These are phyloP conservation scores for Colinus virginianus DNA, from an alignment of 2,113 vertebrate species.

Conservation along the genomic window DNA sequence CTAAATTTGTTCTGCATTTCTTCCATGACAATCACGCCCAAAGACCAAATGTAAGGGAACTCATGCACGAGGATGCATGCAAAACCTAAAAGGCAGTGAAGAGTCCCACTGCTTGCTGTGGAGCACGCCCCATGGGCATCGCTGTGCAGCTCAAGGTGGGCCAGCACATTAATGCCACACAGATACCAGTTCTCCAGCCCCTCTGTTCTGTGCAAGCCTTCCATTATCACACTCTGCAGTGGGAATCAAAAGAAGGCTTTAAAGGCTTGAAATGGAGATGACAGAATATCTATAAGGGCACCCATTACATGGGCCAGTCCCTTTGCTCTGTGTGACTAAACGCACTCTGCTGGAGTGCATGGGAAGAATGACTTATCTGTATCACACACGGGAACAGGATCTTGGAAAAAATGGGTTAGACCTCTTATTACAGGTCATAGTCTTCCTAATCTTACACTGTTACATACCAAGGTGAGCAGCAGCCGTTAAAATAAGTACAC, in stretches of 20 bases:
- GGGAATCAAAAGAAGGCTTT: slow-evolving; percentile 49
- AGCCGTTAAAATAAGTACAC: neutral
- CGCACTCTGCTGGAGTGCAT: neutral
- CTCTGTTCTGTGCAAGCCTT: slow-evolving; percentile 28
- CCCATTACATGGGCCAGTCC: slow-evolving; percentile 36
- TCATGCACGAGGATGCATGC: neutral
- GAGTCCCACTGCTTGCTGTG: slow-evolving; percentile 39
- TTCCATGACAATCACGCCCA: neutral
- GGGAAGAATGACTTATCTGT: slow-evolving; percentile 20
- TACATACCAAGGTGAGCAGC: neutral
- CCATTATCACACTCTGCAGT: slow-evolving; percentile 57
- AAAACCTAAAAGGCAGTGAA: neutral
- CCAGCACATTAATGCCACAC: slow-evolving; percentile 30
- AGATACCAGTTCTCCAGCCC: slow-evolving; percentile 48
- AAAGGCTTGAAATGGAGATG: slow-evolving; percentile 61
- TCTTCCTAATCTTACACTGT: neutral
- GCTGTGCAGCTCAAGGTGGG: slow-evolving; percentile 56
- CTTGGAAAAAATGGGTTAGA: slow-evolving; percentile 10
- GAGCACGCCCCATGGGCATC: slow-evolving; percentile 34
- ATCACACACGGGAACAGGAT: neutral
- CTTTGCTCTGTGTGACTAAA: slow-evolving; percentile 46
- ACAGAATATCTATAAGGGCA: slow-evolving; percentile 53
- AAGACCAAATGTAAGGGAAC: neutral
- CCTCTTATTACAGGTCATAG: neutral
- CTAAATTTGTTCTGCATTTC: neutral